These are phyloP conservation scores for Trissolcus japonicus DNA, from an alignment of 2,888 invertebrate genomes.

Conservation along the genomic window DNA sequence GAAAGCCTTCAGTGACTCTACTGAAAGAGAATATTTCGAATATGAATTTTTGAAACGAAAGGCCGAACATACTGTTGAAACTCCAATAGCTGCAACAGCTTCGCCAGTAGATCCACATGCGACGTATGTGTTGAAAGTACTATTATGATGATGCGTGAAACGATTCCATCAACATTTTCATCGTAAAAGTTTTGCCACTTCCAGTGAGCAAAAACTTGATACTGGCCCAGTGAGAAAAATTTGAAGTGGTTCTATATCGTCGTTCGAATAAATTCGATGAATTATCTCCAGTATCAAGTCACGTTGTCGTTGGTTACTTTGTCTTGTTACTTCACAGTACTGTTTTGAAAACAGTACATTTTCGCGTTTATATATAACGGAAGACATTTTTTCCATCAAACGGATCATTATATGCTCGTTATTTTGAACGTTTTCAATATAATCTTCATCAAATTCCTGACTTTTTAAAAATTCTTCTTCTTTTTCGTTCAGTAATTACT, in stretches of 20 bases:
- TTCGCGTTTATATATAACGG: no score
- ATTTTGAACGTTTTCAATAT: neutral
- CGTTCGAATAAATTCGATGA: neutral
- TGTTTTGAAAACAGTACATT: neutral
- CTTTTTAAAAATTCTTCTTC: neutral
- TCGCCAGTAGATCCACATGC: neutral
- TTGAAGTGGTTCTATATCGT: neutral
- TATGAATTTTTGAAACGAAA: slow-evolving; percentile 9
- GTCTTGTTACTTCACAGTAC: neutral
- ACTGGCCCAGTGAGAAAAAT: slow-evolving; percentile 62
- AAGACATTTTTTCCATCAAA: neutral
- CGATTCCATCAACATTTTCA: neutral
- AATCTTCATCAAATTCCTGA: neutral
- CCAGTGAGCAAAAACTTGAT: no score
- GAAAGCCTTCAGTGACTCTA: neutral
- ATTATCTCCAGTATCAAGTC: slow-evolving; percentile 7
- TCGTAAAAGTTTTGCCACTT: no score
- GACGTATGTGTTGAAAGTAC: neutral
- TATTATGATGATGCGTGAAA: neutral
- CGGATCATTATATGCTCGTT: slow-evolving; percentile 1
- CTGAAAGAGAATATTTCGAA: neutral
- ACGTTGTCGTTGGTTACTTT: neutral
- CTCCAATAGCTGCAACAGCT: neutral
- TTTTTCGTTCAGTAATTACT: neutral
- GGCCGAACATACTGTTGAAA: slow-evolving; percentile 55